Evolutionary conservation across 2,113 vertebrate genomes (phyloP).

Genomic region (Eleginops maclovinus): DNA sequence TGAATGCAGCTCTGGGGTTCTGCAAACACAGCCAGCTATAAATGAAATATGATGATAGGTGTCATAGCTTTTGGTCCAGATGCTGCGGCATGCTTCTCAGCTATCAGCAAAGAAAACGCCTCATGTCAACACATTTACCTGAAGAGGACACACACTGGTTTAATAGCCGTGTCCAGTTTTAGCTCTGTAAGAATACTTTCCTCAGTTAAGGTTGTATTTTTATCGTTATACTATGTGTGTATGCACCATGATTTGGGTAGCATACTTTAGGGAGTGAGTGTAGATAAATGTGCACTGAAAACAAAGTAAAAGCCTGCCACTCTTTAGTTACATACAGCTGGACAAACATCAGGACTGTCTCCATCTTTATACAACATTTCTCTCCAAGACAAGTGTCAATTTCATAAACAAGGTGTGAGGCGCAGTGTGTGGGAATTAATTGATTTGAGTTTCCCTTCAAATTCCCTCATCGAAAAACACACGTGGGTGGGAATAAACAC

Average conservation of each 20-base stretch:
- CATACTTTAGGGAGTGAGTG: background rate
- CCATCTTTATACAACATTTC: background rate
- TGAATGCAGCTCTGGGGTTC: slow-evolving; percentile 56
- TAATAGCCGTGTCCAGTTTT: slow-evolving; percentile 8
- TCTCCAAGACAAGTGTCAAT: slow-evolving; percentile 24
- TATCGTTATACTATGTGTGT: background rate
- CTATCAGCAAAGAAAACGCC: slow-evolving; percentile 26
- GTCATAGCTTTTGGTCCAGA: slow-evolving; percentile 30
- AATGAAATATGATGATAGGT: slow-evolving; percentile 57
- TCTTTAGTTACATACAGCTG: slow-evolving; percentile 11
- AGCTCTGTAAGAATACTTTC: background rate
- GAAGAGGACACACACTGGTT: slow-evolving; percentile 10
- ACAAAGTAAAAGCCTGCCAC: background rate
- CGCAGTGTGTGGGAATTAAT: slow-evolving; percentile 20
- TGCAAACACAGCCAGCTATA: slow-evolving; percentile 55
- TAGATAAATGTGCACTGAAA: background rate
- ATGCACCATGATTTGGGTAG: background rate
- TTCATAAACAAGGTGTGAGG: slow-evolving; percentile 24
- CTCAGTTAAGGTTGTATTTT: background rate
- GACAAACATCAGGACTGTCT: background rate
- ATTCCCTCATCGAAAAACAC: background rate
- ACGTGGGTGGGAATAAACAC: slow-evolving; percentile 6
- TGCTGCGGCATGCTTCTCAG: slow-evolving; percentile 10
- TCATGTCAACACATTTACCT: slow-evolving; percentile 29
- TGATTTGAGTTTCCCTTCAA: slow-evolving; percentile 11